Base-by-base conservation (phyloP, 2,888 invertebrate genomes). In the Lordiphosa andalusiaca region DNA sequence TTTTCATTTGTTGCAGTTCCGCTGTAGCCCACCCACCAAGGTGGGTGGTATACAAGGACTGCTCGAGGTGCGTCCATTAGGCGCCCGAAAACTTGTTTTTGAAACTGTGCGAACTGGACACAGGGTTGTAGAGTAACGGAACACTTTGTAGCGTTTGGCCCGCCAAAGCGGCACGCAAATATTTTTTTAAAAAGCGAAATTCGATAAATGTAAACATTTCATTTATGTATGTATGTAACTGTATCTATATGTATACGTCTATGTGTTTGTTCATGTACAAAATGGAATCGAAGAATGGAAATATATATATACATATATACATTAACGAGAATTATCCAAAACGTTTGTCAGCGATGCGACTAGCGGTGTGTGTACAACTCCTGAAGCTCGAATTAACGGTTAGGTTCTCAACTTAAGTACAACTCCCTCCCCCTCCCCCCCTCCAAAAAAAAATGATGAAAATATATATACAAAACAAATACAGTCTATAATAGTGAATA, bases 1-100 rank as follows among this genome's bases (percentile, higher is more conserved):
- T 73, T 72, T 85, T 80, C 41, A 69, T 78, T 78, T 78, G 77
- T 85, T 67, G 60, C 84, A 84, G 71, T 57, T 44, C 70, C 69
- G 47, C 69, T 65, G 80, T 67, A 49, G 23, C 41, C 33, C 44
- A n/a, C 41, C 33, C 44, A n/a, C 6, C 19, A 19, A 21, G 35
- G 44, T 53, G 50, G 53, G n/a, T n/a, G 25, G 60, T 48, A 16
- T 16, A 55, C 61, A 67, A 25, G 73, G 44, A 47, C 75, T 68
- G 80, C 39, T 53, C 23, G 50, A 38, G 38, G 62, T 63, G 69
- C 74, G 44, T 46, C n/a, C 10, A 44, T 9, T 9, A 40, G 40
- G 74, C 64, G 85, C 59, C 48, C 21, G 59, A 37, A 51, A 80
- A 74, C 62, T 85, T 76, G 73, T 82, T 77, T 63, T 65, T 68